These are phyloP conservation scores for Dasypolia templi DNA, from an alignment of 2,888 invertebrate species.

Conservation along the genomic window DNA sequence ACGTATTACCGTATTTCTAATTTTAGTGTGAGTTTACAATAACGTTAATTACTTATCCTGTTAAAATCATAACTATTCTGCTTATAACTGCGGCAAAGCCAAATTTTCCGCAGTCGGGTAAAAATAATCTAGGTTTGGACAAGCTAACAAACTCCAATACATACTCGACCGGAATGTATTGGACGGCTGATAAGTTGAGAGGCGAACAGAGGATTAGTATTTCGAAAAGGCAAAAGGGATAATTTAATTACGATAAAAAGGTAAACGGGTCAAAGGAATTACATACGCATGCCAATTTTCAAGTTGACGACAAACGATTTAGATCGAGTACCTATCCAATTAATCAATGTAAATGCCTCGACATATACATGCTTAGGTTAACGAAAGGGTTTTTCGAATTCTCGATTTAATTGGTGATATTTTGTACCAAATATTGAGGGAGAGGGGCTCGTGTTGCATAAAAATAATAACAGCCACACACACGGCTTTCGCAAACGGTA, in stretches of 20 bases:
- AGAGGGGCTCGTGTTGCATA: not conserved
- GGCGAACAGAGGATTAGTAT: not conserved
- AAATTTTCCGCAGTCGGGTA: too few relatives aligned
- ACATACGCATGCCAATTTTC: conserved; percentile 42
- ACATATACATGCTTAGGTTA: conserved; percentile 9
- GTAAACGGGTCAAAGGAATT: conserved; percentile 23
- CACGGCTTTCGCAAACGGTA: too few relatives aligned
- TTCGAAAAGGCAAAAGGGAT: conserved; percentile 20
- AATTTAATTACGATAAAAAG: conserved; percentile 38
- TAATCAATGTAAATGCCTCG: conserved; percentile 36
- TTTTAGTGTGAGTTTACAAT: too few relatives aligned
- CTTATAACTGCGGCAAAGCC: too few relatives aligned
- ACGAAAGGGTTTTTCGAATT: conserved; percentile 7
- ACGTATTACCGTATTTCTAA: too few relatives aligned
- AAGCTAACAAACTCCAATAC: too few relatives aligned
- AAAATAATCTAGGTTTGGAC: not conserved
- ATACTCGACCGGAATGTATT: too few relatives aligned
- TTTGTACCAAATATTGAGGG: not conserved
- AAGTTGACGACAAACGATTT: conserved; percentile 24
- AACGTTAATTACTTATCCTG: too few relatives aligned
- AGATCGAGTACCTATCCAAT: conserved; percentile 27
- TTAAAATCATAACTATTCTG: too few relatives aligned
- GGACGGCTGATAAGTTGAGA: too few relatives aligned
- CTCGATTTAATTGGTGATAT: not conserved
- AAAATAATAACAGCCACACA: not conserved